Base-by-base conservation (phyloP, 2,113 vertebrate species). In the Toxotes jaculatrix region DNA sequence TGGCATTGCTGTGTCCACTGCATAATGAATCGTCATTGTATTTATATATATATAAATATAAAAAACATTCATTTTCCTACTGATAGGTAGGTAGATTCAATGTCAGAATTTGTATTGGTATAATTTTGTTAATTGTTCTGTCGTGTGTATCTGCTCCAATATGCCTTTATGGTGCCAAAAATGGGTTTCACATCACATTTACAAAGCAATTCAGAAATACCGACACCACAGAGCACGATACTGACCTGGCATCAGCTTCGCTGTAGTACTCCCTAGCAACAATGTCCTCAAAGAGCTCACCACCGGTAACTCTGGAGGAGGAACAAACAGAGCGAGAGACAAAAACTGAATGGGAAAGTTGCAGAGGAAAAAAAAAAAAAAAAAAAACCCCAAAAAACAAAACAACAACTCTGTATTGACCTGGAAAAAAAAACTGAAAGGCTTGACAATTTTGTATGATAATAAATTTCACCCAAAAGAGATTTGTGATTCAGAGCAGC, bases 201-300 rank as follows among this genome's bases (percentile, higher is more conserved):
- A 31, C 23, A 47, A 9, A 72, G 14, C 65, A 11, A 61, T 21
- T 34, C 34, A 70, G 57, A 62, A 62, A 63, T 5, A 57, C 23
- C 2, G 49, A 53, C 1, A 17, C 21, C 63, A 3, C 38, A 51
- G 27, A 16, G n/a, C 19, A 1, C 27, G 2, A 3, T 1, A 95
- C 96, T 95, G 93, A 98, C 97, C 97, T 98, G 95, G 97, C 97
- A 86, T 98, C 97, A 43, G 97, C 96, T 94, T 98, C 97, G 75
- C 97, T 98, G 83, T 98, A 98, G 93, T 98, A 98, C 85, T 98
- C 97, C 87, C 97, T 94, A 87, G 97, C 97, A 80, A 98, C 97
- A 60, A 98, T 98, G 84, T 98, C 97, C 92, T 98, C 97, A 91
- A 98, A 98, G 84, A 97, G 80, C 95, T 98, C 97, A 13, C 97